Conservation (phyloP, 2,888 invertebrate species). For the Drosophila neotestacea region DNA sequence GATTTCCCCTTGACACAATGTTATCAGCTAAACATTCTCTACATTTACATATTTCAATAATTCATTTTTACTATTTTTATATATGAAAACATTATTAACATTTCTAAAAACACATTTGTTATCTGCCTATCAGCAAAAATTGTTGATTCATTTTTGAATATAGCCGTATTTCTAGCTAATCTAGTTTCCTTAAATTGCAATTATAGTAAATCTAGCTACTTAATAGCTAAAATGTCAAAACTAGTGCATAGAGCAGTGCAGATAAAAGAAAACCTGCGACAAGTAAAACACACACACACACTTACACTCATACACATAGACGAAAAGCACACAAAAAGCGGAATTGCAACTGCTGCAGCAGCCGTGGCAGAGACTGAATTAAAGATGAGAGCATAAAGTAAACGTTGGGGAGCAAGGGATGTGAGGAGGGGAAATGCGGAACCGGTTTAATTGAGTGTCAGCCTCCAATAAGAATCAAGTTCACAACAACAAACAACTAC, state of each 20-base stretch:
- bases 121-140: no score
- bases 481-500: constrained; percentile 50
- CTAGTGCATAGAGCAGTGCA: constrained; percentile 30
- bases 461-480: constrained; percentile 79
- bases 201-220: no score
- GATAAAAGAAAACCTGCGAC: constrained; percentile 54
- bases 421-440: constrained; percentile 25
- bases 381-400: constrained; percentile 26
- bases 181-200: no score
- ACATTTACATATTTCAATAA: no score
- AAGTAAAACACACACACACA: constrained; percentile 28
- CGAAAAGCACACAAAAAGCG: constrained; percentile 44
- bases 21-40: no score
- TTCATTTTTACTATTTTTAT: no score
- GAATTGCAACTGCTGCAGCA: constrained; percentile 58
- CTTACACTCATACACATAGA: constrained; percentile 15
- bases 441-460: constrained; percentile 79
- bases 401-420: background rate
- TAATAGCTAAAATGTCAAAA: no score
- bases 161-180: no score
- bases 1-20: no score
- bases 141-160: no score
- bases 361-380: constrained; percentile 44
- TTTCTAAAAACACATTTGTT: no score
- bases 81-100: no score